Conservation (phyloP, 2,797 vertebrate species). For the Phylloscopus collybita region DNA sequence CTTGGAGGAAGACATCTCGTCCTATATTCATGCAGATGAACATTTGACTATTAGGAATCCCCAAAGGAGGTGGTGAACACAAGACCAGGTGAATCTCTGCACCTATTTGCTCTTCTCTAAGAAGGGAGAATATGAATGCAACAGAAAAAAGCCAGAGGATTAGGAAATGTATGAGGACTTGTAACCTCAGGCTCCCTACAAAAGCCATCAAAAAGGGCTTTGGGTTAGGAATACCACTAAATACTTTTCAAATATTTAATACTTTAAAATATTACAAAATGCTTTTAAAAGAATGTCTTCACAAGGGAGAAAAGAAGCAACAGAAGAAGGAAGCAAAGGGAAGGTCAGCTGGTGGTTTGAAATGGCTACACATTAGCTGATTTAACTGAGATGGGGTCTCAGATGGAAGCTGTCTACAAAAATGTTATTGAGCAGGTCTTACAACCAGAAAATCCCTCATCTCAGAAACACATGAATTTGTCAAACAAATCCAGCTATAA, state of each 20-base stretch:
- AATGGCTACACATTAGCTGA: accelerated
- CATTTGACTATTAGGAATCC: background rate
- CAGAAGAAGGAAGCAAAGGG: background rate
- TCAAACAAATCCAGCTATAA: background rate
- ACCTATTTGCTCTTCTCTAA: background rate
- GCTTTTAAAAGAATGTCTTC: background rate
- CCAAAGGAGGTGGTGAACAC: background rate
- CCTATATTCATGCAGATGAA: background rate
- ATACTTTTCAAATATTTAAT: background rate
- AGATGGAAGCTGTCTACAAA: background rate
- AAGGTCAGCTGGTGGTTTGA: background rate
- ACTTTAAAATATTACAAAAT: background rate
- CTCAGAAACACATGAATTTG: accelerated
- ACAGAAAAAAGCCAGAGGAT: background rate
- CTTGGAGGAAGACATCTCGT: background rate
- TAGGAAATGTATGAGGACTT: background rate
- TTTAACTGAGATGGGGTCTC: background rate
- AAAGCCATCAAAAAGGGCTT: background rate
- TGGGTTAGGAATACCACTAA: background rate
- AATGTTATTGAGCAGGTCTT: background rate
- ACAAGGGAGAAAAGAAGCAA: background rate
- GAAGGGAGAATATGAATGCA: background rate
- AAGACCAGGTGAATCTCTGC: background rate
- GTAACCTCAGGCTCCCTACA: background rate
- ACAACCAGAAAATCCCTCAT: background rate